phyloP scores from a whole-genome alignment of 1,140 invertebrate species.

The Glomeris maerens region DNA sequence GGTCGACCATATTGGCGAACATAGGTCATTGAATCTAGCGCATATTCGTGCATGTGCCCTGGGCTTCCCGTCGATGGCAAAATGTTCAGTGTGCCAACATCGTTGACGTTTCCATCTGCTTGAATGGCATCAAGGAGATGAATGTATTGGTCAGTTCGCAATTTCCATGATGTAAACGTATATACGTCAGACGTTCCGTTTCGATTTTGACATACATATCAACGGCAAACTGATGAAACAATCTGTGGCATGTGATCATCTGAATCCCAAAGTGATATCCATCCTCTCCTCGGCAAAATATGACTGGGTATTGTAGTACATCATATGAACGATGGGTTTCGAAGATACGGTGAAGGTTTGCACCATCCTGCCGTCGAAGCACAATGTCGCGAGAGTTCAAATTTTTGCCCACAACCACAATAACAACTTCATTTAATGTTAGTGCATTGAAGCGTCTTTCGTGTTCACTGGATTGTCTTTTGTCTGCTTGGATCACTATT shows the following conservation, averaged over 20 bases:
- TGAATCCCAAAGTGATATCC: constrained; percentile 32
- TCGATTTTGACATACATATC: constrained; percentile 32
- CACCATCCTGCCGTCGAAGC: constrained; percentile 7
- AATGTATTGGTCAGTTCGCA: constrained; percentile 19
- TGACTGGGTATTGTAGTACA: constrained; percentile 35
- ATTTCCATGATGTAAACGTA: constrained; percentile 20
- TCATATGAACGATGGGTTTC: constrained; percentile 35
- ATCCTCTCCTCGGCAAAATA: constrained; percentile 36
- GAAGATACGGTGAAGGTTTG: constrained; percentile 24
- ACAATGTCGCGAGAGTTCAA: constrained; percentile 31
- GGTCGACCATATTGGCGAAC: constrained; percentile 27
- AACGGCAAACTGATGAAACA: constrained; percentile 32
- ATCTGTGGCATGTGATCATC: constrained; percentile 23
- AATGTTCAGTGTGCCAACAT: constrained; percentile 3
- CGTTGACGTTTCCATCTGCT: neutral
- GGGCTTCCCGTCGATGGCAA: constrained; percentile 23
- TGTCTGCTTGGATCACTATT: constrained; percentile 20
- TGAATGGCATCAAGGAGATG: constrained; percentile 8
- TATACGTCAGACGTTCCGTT: constrained; percentile 22
- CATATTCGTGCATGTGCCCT: constrained; percentile 28
- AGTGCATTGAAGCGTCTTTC: constrained; percentile 22
- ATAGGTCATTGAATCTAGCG: constrained; percentile 26
- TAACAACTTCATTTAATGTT: constrained; percentile 31
- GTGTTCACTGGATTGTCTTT: constrained; percentile 18
- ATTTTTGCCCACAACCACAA: constrained; percentile 30